phyloP scores from a whole-genome alignment of 2,113 vertebrate species.

The Macaca nemestrina region DNA sequence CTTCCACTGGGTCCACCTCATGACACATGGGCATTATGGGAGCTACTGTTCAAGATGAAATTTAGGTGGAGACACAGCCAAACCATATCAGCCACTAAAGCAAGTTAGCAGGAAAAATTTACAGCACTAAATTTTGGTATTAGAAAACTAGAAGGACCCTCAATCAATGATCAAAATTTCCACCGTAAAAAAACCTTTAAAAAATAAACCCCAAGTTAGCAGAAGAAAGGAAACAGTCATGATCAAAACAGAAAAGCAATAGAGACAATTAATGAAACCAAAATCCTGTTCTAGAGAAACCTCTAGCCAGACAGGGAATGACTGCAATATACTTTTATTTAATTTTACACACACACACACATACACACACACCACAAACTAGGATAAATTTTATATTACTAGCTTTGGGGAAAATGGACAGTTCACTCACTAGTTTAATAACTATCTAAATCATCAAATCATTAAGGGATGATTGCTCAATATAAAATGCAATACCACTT shows the following conservation, averaged over 20 bases:
- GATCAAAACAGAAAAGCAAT: background rate
- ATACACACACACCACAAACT: background rate
- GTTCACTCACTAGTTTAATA: background rate
- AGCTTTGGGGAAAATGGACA: background rate
- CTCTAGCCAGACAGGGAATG: background rate
- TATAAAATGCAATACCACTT: background rate
- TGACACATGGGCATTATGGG: too few species aligned
- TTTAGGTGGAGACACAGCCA: too few species aligned
- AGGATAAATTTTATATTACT: background rate
- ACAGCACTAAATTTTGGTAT: background rate
- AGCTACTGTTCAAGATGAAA: too few species aligned
- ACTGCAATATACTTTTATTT: background rate
- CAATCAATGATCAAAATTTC: background rate
- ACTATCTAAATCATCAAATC: background rate
- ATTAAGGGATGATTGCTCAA: background rate
- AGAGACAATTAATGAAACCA: background rate
- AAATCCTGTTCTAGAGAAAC: background rate
- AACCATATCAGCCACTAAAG: background rate
- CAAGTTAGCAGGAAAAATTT: background rate
- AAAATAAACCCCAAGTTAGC: background rate
- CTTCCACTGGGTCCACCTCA: too few species aligned
- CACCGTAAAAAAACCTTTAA: background rate
- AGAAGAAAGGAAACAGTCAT: background rate
- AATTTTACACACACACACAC: background rate
- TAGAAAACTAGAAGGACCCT: background rate